Conservation (phyloP, 2,888 invertebrate genomes). For the Apamea sordens region DNA sequence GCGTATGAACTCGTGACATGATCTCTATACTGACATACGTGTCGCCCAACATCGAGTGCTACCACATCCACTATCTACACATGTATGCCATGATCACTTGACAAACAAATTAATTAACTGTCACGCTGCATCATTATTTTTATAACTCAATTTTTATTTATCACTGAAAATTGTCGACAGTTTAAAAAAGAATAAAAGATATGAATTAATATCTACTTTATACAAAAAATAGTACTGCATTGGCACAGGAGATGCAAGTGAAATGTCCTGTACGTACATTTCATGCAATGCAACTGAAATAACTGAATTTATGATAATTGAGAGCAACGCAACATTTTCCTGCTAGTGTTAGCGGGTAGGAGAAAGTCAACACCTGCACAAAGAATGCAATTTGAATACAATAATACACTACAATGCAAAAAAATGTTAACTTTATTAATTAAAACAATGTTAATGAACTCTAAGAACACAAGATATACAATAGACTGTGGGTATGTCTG, state of each 20-base stretch:
- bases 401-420: slow-evolving; percentile 89
- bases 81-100: slow-evolving; percentile 80
- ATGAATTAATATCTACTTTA: slow-evolving; percentile 65
- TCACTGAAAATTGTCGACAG: slow-evolving; percentile 65
- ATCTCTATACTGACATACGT: slow-evolving; percentile 58
- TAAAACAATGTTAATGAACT: slow-evolving; percentile 85
- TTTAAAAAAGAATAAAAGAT: slow-evolving; percentile 66
- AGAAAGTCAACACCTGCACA: slow-evolving; percentile 90
- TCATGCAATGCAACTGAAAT: slow-evolving; percentile 83
- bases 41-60: slow-evolving; percentile 77
- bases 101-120: slow-evolving; percentile 86
- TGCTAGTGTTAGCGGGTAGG: slow-evolving; percentile 90
- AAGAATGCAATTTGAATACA: slow-evolving; percentile 89
- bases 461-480: slow-evolving; percentile 80
- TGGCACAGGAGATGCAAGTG: slow-evolving; percentile 80
- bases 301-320: slow-evolving; percentile 80
- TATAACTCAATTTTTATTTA: slow-evolving; percentile 62
- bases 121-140: slow-evolving; percentile 69
- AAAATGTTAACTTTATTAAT: slow-evolving; percentile 84
- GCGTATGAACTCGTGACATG: slow-evolving; percentile 60
- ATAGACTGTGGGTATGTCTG: slow-evolving; percentile 71
- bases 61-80: slow-evolving; percentile 87
- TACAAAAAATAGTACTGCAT: slow-evolving; percentile 73
- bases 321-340: slow-evolving; percentile 90
- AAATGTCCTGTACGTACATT: slow-evolving; percentile 82